Evolutionary conservation across 2,888 invertebrate species (phyloP).

Genomic region (Caenorhabditis panamensis): DNA sequence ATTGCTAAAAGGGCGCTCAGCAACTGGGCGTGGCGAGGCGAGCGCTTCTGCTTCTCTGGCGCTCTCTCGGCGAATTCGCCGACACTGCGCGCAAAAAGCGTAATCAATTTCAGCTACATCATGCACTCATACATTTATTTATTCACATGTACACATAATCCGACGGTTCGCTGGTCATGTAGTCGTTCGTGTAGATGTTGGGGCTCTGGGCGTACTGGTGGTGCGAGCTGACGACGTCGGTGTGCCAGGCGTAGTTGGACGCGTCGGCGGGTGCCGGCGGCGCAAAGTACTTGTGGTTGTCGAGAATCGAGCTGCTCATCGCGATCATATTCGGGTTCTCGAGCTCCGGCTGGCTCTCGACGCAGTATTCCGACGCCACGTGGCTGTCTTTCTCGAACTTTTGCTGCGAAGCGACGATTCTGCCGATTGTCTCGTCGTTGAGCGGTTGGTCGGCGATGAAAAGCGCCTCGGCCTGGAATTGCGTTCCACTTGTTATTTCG

Average conservation of each 20-base stretch:
- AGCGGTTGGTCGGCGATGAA: conserved; percentile 37
- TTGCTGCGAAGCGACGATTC: conserved; percentile 28
- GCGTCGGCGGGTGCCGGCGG: conserved; percentile 28
- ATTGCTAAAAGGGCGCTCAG: too few species aligned
- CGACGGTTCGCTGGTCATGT: conserved; percentile 50
- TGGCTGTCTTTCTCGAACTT: conserved; percentile 17
- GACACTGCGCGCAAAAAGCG: neutral
- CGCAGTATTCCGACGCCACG: conserved; percentile 37
- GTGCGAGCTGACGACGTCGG: conserved; percentile 29
- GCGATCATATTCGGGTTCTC: conserved; percentile 16
- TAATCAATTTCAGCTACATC: neutral
- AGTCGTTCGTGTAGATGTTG: conserved; percentile 51
- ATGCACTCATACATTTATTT: neutral
- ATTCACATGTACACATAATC: conserved; percentile 47
- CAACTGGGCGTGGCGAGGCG: too few species aligned
- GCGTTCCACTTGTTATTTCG: neutral
- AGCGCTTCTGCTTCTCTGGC: too few species aligned
- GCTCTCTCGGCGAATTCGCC: neutral
- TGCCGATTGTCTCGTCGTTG: conserved; percentile 17
- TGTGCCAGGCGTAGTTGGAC: conserved; percentile 37
- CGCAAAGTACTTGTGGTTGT: conserved; percentile 47
- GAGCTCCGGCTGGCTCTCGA: conserved; percentile 16
- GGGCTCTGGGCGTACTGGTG: conserved; percentile 51
- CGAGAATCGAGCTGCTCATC: conserved; percentile 49
- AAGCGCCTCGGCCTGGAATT: conserved; percentile 9